phyloP scores from a whole-genome alignment of 2,113 vertebrate genomes.

The Phainopepla nitens region DNA sequence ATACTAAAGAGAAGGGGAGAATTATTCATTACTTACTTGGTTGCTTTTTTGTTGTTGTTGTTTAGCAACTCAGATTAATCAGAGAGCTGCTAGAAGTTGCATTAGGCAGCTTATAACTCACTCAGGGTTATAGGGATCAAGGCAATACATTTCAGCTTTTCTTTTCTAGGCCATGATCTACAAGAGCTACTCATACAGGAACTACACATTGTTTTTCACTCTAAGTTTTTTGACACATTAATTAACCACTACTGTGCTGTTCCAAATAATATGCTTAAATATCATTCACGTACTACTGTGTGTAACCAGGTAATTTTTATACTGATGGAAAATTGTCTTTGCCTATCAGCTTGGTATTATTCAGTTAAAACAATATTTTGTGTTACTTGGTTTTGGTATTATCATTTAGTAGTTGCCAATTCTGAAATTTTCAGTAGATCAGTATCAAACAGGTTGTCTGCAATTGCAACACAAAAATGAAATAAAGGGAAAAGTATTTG shows the following conservation, averaged over 20 bases:
- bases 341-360: background rate
- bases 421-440: background rate
- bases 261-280: background rate
- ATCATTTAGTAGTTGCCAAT: background rate
- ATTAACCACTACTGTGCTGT: background rate
- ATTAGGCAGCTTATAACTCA: background rate
- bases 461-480: background rate
- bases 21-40: background rate
- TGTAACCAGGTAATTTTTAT: background rate
- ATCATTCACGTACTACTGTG: background rate
- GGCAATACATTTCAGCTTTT: background rate
- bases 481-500: background rate
- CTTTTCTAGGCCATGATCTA: background rate
- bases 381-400: background rate
- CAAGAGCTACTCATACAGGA: background rate
- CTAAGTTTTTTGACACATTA: background rate
- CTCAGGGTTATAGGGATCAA: background rate
- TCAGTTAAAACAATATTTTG: background rate
- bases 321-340: background rate
- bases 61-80: background rate
- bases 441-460: background rate
- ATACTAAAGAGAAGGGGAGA: background rate
- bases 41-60: background rate
- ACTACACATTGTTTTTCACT: background rate
- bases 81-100: background rate